Evolutionary conservation across 2,888 invertebrate genomes (phyloP), one percentile per base, ranked within the genome.

Genomic region (Meloe dianella): DNA sequence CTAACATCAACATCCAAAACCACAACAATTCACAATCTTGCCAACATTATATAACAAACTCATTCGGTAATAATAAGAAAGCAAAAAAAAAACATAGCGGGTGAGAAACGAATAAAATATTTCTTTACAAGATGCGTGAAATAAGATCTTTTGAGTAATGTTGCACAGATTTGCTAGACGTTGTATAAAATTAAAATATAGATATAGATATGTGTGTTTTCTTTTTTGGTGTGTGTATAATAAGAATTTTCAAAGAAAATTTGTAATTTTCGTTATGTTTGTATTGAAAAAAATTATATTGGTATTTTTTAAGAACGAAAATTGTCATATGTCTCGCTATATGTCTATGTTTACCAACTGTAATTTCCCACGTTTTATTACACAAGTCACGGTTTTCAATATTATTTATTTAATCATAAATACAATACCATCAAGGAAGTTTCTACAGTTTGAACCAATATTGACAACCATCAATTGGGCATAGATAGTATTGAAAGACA

Each of bases 401-500:
- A 54, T 54, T 54, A 54, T 54, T 54, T 54, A 54, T n/a, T 54
- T 54, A 54, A 54, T 54, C 24, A 54, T 27, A 51, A n/a, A 51
- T 51, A 54, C n/a, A 54, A 54, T 24, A 10, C 14, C 14, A 27
- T 54, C 14, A 54, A 54, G 27, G 14, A 27, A 54, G 54, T 54
- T 54, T 1, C 24, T 47, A 47, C 4, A 22, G 51, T 12, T 51
- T 27, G 54, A 54, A 54, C 54, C 7, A 54, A 54, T 51, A 51
- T 51, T 51, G 51, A 51, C 51, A 51, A 7, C 22, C 24, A 54
- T 54, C 54, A 54, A 54, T 54, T 54, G 54, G 54, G 32, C 27
- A 27, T 27, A 27, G 27, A 27, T 27, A 27, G 2, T n/a, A n/a
- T n/a, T n/a, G n/a, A n/a, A n/a, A n/a, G n/a, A n/a, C n/a, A n/a